Evolutionary conservation across 1,140 invertebrate species (phyloP), one percentile per base, ranked within the genome.

Genomic region (Cherax quadricarinatus): DNA sequence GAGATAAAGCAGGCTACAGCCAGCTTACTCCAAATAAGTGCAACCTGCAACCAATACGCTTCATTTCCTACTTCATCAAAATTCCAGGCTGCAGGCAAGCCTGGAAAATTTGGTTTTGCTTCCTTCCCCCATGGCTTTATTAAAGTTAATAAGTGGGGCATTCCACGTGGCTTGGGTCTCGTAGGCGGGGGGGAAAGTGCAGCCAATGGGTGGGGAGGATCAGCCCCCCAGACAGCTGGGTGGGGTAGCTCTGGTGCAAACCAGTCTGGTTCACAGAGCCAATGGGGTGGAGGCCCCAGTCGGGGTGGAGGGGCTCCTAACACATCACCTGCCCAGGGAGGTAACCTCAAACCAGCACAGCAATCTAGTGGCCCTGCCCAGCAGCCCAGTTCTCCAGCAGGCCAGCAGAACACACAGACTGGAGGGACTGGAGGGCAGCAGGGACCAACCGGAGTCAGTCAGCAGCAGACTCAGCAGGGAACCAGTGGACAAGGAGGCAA

Each of bases 321-420:
- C 82, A 84, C 86, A 53, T 93, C 78, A 51, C 80, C 88, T 79
- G 88, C 89, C 60, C 87, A 92, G 70, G 81, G 85, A 30, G 62
- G 84, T n/a, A 86, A 82, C 75, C 82, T 93, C 78, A 94, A 94
- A 73, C 92, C 92, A 12, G 79, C 91, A 79, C 89, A 94, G 93
- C 91, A 88, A 75, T 60, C 73, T 88, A 57, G 87, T 92, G 84
- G 93, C 92, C 93, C 92, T 92, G 94, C 93, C 86, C 94, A 94
- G 93, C 93, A 94, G 80, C 93, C 93, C 86, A 93, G 89, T 86
- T 93, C 93, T 78, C 82, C 93, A 81, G 89, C 91, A 75, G 87
- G 86, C 84, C 93, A 89, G 91, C 94, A 94, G 93, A 94, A 93
- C 92, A 94, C 93, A 90, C 89, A 93, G 86, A 85, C 93, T 92